phyloP scores from a whole-genome alignment of 1,140 invertebrate genomes.

The Drosophila quadrilineata region DNA sequence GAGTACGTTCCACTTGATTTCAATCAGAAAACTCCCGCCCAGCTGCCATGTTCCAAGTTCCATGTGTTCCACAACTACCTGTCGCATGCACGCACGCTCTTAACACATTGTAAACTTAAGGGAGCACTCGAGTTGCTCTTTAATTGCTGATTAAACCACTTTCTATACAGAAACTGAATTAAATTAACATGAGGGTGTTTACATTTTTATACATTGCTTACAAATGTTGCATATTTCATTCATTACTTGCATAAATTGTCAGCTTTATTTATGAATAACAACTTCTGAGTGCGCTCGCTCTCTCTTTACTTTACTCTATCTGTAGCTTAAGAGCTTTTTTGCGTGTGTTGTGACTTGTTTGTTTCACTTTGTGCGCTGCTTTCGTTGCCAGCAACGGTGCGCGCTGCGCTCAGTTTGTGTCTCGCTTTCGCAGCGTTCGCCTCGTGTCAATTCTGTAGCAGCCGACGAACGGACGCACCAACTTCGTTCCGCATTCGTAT shows the following conservation, averaged over 20 bases:
- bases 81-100: not conserved
- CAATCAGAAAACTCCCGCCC: slow-evolving; percentile 32
- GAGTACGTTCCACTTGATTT: slow-evolving; percentile 42
- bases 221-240: too few relatives aligned
- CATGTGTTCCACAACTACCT: slow-evolving; percentile 22
- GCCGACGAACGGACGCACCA: not conserved
- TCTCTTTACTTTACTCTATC: not conserved
- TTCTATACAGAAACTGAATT: too few relatives aligned
- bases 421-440: slow-evolving; percentile 29
- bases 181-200: too few relatives aligned
- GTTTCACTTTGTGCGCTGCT: not conserved
- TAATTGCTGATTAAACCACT: too few relatives aligned
- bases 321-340: not conserved
- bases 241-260: too few relatives aligned
- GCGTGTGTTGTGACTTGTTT: too few relatives aligned
- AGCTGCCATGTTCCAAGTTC: slow-evolving; percentile 24
- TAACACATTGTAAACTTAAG: not conserved
- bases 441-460: slow-evolving; percentile 1
- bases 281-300: not conserved
- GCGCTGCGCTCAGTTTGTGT: slow-evolving; percentile 40
- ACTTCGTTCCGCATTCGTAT: slow-evolving; percentile 6
- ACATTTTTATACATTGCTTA: too few relatives aligned
- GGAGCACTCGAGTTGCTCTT: not conserved
- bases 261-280: too few relatives aligned
- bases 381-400: slow-evolving; percentile 13